phyloP scores from a whole-genome alignment of 1,140 invertebrate species.

The Bombus fervidus region DNA sequence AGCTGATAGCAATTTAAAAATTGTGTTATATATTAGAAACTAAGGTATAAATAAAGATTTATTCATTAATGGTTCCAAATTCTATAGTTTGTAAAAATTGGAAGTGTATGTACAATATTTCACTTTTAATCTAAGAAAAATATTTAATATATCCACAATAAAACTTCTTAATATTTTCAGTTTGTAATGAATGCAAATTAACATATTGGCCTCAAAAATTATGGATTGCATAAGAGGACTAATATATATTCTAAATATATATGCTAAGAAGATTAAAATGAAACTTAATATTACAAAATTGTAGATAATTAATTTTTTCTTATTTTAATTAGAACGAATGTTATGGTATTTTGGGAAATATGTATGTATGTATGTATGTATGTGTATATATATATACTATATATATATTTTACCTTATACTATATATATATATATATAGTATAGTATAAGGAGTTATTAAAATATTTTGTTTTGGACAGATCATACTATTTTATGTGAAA shows the following conservation, averaged over 20 bases:
- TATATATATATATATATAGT: too few species aligned
- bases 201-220: neutral
- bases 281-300: slow-evolving; percentile 19
- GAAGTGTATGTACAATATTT: neutral
- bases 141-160: neutral
- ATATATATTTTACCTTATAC: too few species aligned
- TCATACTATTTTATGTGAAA: slow-evolving; percentile 9
- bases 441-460: neutral
- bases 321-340: slow-evolving; percentile 7
- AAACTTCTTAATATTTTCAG: neutral
- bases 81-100: slow-evolving; percentile 13
- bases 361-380: neutral
- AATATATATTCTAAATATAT: neutral
- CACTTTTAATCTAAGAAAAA: neutral
- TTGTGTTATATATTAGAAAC: neutral
- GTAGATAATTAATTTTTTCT: slow-evolving; percentile 18
- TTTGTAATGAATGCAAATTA: slow-evolving; percentile 2
- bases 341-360: neutral
- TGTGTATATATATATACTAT: too few species aligned
- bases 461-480: neutral
- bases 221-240: slow-evolving; percentile 37
- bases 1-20: neutral
- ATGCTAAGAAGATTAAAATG: too few species aligned
- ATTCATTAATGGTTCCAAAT: neutral
- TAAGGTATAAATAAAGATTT: neutral